Evolutionary conservation across 2,797 vertebrate species (phyloP).

Genomic region (Mormyrops boulengeri): DNA sequence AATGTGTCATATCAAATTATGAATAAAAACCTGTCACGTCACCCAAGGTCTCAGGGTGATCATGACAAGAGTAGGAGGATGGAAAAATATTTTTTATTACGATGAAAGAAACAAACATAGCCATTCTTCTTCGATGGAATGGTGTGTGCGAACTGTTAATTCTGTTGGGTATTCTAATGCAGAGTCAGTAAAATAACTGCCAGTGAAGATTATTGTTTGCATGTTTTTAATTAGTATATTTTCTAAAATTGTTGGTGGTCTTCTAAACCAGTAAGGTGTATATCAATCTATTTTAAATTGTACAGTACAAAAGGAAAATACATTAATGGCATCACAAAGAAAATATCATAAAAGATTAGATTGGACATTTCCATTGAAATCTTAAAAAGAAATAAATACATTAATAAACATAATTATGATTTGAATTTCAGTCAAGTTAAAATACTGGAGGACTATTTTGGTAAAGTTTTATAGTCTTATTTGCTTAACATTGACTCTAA

Average conservation of each 20-base stretch:
- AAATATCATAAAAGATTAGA: slow-evolving; percentile 46
- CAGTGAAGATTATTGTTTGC: slow-evolving; percentile 30
- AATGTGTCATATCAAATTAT: neutral
- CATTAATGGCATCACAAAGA: slow-evolving; percentile 39
- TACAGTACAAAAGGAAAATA: slow-evolving; percentile 47
- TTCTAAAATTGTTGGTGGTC: slow-evolving; percentile 41
- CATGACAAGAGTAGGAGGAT: neutral
- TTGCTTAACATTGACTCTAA: slow-evolving; percentile 23
- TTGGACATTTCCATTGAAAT: slow-evolving; percentile 31
- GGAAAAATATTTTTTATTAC: neutral
- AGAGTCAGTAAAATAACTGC: neutral
- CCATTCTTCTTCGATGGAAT: neutral
- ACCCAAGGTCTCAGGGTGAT: neutral
- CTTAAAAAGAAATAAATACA: slow-evolving; percentile 31
- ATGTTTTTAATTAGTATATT: slow-evolving; percentile 50
- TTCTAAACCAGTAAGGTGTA: slow-evolving; percentile 51
- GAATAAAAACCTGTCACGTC: neutral
- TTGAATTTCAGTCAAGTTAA: slow-evolving; percentile 38
- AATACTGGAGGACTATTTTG: slow-evolving; percentile 32
- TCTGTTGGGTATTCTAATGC: neutral
- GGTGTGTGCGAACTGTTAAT: neutral
- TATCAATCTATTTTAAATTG: slow-evolving; percentile 45
- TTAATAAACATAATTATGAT: slow-evolving; percentile 30
- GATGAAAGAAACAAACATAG: neutral
- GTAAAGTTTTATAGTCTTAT: slow-evolving; percentile 22